Percentiles rank a stretch among this genome's conserved stretches.
These are phyloP conservation scores for Miichthys miiuy DNA, from an alignment of 2,797 vertebrate genomes.

Conservation along the genomic window DNA sequence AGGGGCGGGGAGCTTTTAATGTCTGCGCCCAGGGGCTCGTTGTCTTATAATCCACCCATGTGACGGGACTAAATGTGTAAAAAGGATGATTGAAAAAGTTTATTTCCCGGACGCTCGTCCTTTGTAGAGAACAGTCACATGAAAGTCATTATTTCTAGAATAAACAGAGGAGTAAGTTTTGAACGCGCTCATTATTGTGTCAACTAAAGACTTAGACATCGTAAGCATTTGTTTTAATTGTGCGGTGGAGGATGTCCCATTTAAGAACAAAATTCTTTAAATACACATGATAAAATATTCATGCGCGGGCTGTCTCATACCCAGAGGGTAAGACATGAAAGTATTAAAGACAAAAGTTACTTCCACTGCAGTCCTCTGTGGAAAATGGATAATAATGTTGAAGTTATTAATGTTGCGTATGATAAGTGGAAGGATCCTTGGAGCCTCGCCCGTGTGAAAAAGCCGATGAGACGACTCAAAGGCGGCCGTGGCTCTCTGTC, in stretches of 20 bases:
- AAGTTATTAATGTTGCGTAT: constrained; percentile 58
- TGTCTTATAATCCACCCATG: constrained; percentile 5
- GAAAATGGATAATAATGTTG: constrained; percentile 45
- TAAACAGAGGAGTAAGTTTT: constrained; percentile 12
- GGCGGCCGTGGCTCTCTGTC: constrained; percentile 44
- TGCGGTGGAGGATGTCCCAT: constrained; percentile 56
- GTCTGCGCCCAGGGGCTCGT: background rate
- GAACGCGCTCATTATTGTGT: constrained; percentile 39
- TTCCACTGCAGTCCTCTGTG: constrained; percentile 47
- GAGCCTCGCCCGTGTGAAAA: constrained; percentile 28
- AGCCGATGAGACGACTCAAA: constrained; percentile 40
- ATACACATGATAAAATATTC: constrained; percentile 71
- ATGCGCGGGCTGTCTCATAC: constrained; percentile 51
- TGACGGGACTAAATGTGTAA: background rate
- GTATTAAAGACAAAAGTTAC: constrained; percentile 44
- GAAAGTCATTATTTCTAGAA: constrained; percentile 22
- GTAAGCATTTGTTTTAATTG: constrained; percentile 54
- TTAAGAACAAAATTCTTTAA: constrained; percentile 67
- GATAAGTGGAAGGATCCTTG: constrained; percentile 63
- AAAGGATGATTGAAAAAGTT: constrained; percentile 16
- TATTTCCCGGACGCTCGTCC: background rate
- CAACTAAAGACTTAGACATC: constrained; percentile 42
- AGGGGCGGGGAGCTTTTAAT: background rate
- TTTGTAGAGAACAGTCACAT: constrained; percentile 23
- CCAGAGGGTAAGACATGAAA: constrained; percentile 63